Percentiles rank a stretch among this genome's conserved stretches.
These are phyloP conservation scores for Himalopsyche japonica DNA, from an alignment of 2,888 invertebrate genomes.

Conservation along the genomic window DNA sequence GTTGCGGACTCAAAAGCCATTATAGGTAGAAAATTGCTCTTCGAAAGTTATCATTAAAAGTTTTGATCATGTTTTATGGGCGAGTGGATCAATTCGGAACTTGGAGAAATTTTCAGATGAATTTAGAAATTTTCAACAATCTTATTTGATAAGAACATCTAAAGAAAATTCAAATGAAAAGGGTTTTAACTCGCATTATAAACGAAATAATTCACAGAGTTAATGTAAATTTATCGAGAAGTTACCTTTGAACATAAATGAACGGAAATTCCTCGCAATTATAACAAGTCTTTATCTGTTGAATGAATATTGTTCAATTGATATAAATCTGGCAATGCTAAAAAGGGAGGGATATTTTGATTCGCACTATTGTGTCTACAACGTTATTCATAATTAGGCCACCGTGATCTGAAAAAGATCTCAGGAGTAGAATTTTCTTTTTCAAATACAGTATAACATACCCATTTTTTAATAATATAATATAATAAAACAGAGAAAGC, in stretches of 20 bases:
- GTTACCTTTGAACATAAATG: not conserved
- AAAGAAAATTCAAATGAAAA: not conserved
- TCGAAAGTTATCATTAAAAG: constrained; percentile 28
- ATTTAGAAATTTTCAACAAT: not conserved
- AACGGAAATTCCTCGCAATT: not conserved
- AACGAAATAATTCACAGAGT: not conserved
- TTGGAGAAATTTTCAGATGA: constrained; percentile 2
- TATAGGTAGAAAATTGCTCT: constrained; percentile 30
- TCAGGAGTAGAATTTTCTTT: too few species aligned
- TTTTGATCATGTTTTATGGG: constrained; percentile 12
- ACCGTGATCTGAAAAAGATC: too few species aligned
- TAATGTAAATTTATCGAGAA: not conserved
- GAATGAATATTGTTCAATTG: not conserved
- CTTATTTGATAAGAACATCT: not conserved
- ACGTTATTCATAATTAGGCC: too few species aligned
- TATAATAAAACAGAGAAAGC: too few species aligned
- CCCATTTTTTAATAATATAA: too few species aligned
- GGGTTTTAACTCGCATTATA: not conserved
- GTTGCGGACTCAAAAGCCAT: not conserved
- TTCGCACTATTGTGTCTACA: too few species aligned
- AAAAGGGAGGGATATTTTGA: too few species aligned
- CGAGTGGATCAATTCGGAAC: constrained; percentile 7
- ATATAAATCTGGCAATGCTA: too few species aligned
- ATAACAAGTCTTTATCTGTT: not conserved
- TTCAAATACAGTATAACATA: too few species aligned